Evolutionary conservation across 2,888 invertebrate genomes (phyloP), one percentile per base, ranked within the genome.

Genomic region (Epinotia brunnichana): DNA sequence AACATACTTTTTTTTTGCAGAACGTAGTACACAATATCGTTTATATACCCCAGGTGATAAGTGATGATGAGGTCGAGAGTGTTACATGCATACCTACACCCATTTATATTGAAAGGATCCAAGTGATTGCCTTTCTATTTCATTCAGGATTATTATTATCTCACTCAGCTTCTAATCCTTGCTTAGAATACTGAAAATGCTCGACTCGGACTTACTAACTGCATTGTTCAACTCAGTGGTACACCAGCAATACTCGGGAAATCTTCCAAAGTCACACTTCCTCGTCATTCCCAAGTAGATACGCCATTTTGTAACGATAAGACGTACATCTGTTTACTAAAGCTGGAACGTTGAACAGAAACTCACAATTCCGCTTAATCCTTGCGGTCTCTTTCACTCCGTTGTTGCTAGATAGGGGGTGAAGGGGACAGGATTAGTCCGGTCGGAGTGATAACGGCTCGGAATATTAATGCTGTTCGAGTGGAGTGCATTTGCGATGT

Each of bases 391-490:
- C 44, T 44, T 15, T 61, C 24, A 44, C 44, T 44, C 61, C 9
- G 24, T 44, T 44, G 61, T 61, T 61, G 3, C 3, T 7, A 7
- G 21, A 15, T 2, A 15, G n/a, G 21, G 15, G 44, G 2, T 61
- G 44, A 44, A 9, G n/a, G 39, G 44, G 24, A 61, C 19, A 44
- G 44, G 44, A 13, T 21, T 41, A 61, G 19, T 19, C 44, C 44
- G 61, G 41, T 11, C 15, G 15, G 15, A 41, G 59, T 24, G 70
- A 70, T 63, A 70, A 63, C 48, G 19, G 54, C 41, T 41, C 44
- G 2, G 62, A 70, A 70, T 70, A 70, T 70, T 70, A 70, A 70
- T 70, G 56, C 56, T 24, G 62, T 13, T 35, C 10, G 17, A 41
- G 54, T 17, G 9, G 19, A 69, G 69, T 60, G 60, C 51, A 69